Evolutionary conservation across 2,113 vertebrate genomes (phyloP).

Genomic region (Symphodus melops): DNA sequence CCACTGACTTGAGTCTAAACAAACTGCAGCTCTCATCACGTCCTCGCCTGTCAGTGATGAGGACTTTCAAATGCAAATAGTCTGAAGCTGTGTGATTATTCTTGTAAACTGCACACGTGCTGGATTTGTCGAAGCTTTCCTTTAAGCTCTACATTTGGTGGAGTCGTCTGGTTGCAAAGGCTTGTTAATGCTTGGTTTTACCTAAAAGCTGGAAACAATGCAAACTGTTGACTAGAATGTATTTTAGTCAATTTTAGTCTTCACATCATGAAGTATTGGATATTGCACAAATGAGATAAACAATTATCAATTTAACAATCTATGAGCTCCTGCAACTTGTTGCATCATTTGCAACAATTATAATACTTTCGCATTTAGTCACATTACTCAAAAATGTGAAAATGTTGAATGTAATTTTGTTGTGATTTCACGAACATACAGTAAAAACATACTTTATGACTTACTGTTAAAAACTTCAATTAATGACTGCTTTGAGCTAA

Average conservation of each 20-base stretch:
- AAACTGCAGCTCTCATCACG: slow-evolving; percentile 10
- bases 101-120: slow-evolving; percentile 4
- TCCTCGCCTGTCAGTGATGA: slow-evolving; percentile 5
- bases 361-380: too few species aligned
- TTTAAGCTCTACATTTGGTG: slow-evolving; percentile 25
- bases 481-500: too few species aligned
- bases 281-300: too few species aligned
- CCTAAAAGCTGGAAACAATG: not conserved
- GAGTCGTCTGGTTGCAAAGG: not conserved
- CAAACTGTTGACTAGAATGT: not conserved
- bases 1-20: slow-evolving; percentile 11
- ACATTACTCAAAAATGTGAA: too few species aligned
- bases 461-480: too few species aligned
- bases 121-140: slow-evolving; percentile 41
- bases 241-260: not conserved
- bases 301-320: too few species aligned
- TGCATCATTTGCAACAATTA: too few species aligned
- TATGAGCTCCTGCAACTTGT: too few species aligned
- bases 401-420: too few species aligned
- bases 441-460: too few species aligned
- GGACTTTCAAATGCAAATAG: slow-evolving; percentile 21
- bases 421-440: too few species aligned
- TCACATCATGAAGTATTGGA: too few species aligned
- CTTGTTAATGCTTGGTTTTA: not conserved
- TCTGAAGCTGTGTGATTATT: slow-evolving; percentile 19